A percentile compares a stretch with the other conserved stretches of the same genome.
These are phyloP conservation scores for Epinephelus fuscoguttatus DNA, from an alignment of 2,113 vertebrate species.

Conservation along the genomic window DNA sequence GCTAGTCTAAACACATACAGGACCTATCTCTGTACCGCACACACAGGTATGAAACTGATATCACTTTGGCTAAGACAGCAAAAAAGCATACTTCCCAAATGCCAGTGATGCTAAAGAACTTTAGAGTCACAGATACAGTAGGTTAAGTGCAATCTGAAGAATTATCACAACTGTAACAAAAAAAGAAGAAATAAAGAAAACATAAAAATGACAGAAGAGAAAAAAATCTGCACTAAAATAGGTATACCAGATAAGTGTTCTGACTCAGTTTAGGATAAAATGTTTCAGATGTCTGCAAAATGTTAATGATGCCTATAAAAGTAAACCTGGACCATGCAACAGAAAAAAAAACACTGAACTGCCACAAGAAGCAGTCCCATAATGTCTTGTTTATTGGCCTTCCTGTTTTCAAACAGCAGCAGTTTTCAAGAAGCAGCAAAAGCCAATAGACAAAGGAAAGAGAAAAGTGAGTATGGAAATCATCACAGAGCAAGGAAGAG, in stretches of 20 bases:
- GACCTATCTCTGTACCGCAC: not conserved
- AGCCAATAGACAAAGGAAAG: constrained; percentile 89
- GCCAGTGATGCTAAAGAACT: not conserved
- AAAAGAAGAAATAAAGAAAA: not conserved
- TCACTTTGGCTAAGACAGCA: not conserved
- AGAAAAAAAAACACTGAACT: constrained; percentile 82
- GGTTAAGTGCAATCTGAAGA: not conserved
- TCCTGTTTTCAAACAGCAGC: constrained; percentile 83
- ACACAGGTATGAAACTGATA: not conserved
- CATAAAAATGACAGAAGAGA: not conserved
- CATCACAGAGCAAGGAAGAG: constrained; percentile 85
- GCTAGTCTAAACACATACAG: not conserved
- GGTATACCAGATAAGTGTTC: not conserved
- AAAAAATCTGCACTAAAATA: not conserved
- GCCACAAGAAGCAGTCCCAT: constrained; percentile 88
- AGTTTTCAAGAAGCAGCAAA: constrained; percentile 85
- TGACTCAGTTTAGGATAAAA: not conserved
- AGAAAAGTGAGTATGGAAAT: constrained; percentile 89
- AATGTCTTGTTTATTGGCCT: constrained; percentile 89
- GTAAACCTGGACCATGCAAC: constrained; percentile 91
- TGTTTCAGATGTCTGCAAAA: not conserved
- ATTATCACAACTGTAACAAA: not conserved
- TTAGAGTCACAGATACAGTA: constrained; percentile 7
- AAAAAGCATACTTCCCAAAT: constrained; percentile 8
- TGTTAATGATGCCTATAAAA: constrained; percentile 91